A percentile compares a stretch with the other conserved stretches of the same genome.
These are phyloP conservation scores for Halcyon smyrnensis DNA, from an alignment of 2,797 vertebrate genomes.

Conservation along the genomic window DNA sequence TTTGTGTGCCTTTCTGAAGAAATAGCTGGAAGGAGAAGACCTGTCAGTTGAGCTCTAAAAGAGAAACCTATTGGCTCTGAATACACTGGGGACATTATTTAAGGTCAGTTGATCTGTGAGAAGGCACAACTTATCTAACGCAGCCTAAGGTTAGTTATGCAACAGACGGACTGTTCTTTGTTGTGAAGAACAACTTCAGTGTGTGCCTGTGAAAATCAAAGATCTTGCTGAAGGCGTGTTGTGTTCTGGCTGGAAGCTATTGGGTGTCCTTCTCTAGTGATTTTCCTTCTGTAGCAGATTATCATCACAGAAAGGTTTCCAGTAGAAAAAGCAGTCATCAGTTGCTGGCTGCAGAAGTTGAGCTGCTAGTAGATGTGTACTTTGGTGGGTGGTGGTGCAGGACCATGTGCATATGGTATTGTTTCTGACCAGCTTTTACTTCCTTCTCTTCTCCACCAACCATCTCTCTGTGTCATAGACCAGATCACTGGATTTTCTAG, in stretches of 20 bases:
- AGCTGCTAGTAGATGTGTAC: not conserved
- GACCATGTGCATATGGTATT: not conserved
- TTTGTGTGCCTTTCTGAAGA: slow-evolving; percentile 46
- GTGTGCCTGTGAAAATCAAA: slow-evolving; percentile 58
- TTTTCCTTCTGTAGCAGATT: not conserved
- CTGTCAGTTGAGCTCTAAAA: slow-evolving; percentile 53
- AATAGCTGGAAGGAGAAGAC: slow-evolving; percentile 69
- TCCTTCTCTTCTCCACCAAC: not conserved
- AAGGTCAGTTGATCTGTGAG: slow-evolving; percentile 71
- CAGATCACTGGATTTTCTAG: not conserved
- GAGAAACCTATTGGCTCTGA: slow-evolving; percentile 60
- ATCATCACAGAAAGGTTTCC: not conserved
- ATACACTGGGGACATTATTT: slow-evolving; percentile 69
- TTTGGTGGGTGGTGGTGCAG: not conserved
- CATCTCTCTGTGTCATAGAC: not conserved
- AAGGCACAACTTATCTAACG: slow-evolving; percentile 59
- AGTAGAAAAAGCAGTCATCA: not conserved
- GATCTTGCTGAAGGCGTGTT: slow-evolving; percentile 42
- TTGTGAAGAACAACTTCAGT: slow-evolving; percentile 55
- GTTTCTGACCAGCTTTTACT: not conserved
- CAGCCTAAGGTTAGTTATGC: slow-evolving; percentile 70
- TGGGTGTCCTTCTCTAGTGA: slow-evolving; percentile 32
- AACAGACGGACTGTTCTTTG: slow-evolving; percentile 55
- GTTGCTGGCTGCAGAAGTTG: not conserved
- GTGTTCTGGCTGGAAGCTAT: slow-evolving; percentile 47